Evolutionary conservation across 2,113 vertebrate genomes (phyloP).

Genomic region (Microcebus ravelobensis): DNA sequence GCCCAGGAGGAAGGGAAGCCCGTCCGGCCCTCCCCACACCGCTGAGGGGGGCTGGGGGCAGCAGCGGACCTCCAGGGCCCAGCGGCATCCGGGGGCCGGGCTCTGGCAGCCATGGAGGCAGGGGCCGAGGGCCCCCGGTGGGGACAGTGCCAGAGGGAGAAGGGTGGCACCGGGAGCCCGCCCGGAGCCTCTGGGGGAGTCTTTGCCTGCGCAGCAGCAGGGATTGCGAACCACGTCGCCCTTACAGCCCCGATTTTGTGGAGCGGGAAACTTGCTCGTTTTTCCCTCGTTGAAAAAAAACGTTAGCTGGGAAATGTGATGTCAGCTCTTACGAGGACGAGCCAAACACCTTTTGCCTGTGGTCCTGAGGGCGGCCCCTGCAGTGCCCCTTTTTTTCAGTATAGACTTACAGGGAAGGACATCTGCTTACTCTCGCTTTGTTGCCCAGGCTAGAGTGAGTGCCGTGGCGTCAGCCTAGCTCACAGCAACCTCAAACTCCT

Average conservation of each 20-base stretch:
- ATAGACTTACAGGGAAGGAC: background rate
- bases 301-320: background rate
- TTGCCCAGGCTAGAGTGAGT: no score
- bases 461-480: no score
- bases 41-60: accelerated
- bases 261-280: background rate
- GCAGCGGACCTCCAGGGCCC: no score
- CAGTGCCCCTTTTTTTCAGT: accelerated
- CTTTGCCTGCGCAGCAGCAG: background rate
- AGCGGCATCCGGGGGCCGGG: accelerated
- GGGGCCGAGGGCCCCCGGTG: accelerated
- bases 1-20: background rate
- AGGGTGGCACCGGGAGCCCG: background rate
- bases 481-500: no score
- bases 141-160: background rate
- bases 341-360: accelerated
- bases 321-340: accelerated
- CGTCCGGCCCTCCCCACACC: background rate
- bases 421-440: no score
- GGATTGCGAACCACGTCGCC: accelerated
- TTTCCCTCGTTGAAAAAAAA: background rate
- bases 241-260: no score
- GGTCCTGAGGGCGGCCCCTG: accelerated
- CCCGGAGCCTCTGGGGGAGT: background rate
- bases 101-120: background rate